phyloP scores from a whole-genome alignment of 2,888 invertebrate species.

The Sarcophaga caerulescens region DNA sequence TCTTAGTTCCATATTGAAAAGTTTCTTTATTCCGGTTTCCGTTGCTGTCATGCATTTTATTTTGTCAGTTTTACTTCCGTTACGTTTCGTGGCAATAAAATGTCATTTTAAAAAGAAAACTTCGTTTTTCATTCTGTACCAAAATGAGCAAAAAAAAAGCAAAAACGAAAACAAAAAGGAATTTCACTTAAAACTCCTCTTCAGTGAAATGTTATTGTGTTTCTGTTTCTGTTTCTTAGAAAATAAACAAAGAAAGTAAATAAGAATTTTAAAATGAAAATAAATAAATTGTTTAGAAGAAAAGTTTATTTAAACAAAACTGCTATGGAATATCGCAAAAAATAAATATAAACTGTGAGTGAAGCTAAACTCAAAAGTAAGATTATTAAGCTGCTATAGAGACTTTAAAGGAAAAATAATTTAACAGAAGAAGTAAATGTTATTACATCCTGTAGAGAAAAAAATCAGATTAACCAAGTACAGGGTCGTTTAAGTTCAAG shows the following conservation, averaged over 20 bases:
- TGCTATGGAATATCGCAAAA: no score
- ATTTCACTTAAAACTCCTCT: constrained; percentile 7
- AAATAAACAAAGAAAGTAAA: background rate
- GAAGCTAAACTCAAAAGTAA: no score
- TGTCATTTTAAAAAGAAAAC: background rate
- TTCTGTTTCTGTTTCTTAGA: background rate
- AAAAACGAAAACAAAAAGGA: constrained; percentile 18
- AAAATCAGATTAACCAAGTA: no score
- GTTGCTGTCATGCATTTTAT: constrained; percentile 25
- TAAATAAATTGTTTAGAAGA: no score
- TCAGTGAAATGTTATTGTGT: constrained; percentile 1
- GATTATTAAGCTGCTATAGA: no score
- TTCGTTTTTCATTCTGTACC: background rate
- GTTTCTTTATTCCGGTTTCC: constrained; percentile 62
- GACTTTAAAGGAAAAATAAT: no score
- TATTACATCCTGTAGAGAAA: no score
- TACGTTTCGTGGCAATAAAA: background rate
- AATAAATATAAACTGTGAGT: no score
- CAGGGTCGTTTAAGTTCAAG: no score
- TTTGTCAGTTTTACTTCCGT: constrained; percentile 17
- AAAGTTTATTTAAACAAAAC: no score
- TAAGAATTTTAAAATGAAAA: background rate
- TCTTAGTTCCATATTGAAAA: constrained; percentile 52
- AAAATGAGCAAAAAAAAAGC: background rate
- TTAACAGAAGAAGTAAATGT: no score